Evolutionary conservation across 1,140 invertebrate species (phyloP).

Genomic region (Lineus longissimus): DNA sequence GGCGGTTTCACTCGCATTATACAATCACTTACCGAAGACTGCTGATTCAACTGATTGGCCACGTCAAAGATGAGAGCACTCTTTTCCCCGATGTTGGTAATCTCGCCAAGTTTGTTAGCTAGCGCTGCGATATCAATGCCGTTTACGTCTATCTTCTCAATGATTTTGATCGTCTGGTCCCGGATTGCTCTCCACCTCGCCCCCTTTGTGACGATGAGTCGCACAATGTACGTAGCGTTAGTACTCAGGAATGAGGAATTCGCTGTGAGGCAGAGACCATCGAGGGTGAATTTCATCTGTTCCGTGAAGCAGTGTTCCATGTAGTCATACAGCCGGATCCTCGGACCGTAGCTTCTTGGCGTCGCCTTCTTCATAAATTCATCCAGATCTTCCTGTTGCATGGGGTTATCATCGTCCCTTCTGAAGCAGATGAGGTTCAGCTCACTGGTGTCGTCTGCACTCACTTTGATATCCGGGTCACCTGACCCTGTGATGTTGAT

Average conservation of each 20-base stretch:
- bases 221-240: too few relatives aligned
- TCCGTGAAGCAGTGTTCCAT: constrained; percentile 16
- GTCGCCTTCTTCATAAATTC: constrained; percentile 18
- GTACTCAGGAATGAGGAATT: too few relatives aligned
- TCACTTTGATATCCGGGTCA: constrained; percentile 38
- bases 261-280: not conserved
- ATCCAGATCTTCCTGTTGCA: constrained; percentile 31
- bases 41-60: too few relatives aligned
- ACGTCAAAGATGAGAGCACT: too few relatives aligned
- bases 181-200: too few relatives aligned
- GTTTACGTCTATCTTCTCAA: too few relatives aligned
- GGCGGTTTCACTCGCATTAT: too few relatives aligned
- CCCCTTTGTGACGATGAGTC: not conserved
- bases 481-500: constrained; percentile 35
- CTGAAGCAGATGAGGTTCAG: constrained; percentile 34
- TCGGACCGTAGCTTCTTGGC: not conserved
- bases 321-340: not conserved
- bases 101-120: too few relatives aligned
- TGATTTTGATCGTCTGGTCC: too few relatives aligned
- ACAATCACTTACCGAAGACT: too few relatives aligned
- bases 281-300: not conserved
- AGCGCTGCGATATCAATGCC: too few relatives aligned
- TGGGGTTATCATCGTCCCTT: constrained; percentile 27
- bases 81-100: too few relatives aligned
- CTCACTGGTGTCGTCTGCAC: not conserved